These are phyloP conservation scores for Stegana nigrithorax DNA, from an alignment of 2,888 invertebrate genomes.

Conservation along the genomic window DNA sequence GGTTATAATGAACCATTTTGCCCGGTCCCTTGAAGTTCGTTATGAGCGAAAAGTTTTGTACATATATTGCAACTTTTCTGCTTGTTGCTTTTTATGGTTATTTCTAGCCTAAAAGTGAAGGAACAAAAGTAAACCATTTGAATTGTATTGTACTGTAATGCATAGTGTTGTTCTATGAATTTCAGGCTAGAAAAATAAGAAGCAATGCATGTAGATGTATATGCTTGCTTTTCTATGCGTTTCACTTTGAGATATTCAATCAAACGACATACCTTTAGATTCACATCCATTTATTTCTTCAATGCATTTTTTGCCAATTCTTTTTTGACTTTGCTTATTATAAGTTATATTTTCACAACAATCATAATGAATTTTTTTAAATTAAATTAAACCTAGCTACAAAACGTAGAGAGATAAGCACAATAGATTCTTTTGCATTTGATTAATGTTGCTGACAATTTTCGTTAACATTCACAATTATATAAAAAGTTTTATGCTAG, in stretches of 20 bases:
- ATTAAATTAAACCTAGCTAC: conserved; percentile 60
- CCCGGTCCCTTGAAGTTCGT: too few relatives aligned
- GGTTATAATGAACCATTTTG: too few relatives aligned
- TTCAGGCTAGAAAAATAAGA: too few relatives aligned
- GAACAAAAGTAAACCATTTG: too few relatives aligned
- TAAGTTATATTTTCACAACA: conserved; percentile 53
- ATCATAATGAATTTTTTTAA: conserved; percentile 60
- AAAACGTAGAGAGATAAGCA: conserved; percentile 56
- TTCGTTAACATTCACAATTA: conserved; percentile 49
- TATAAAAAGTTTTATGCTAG: conserved; percentile 62
- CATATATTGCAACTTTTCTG: too few relatives aligned
- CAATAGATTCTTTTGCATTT: conserved; percentile 39
- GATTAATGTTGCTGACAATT: conserved; percentile 15
- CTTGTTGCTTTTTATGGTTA: too few relatives aligned
- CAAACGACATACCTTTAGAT: neutral
- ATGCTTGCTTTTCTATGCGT: neutral
- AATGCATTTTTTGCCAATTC: neutral
- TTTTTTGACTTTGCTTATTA: conserved; percentile 2
- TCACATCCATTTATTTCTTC: conserved; percentile 10
- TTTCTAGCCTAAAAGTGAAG: too few relatives aligned
- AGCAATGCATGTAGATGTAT: too few relatives aligned
- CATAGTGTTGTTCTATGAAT: too few relatives aligned
- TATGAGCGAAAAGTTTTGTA: too few relatives aligned
- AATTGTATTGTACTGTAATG: too few relatives aligned
- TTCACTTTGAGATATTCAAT: neutral